Conservation (phyloP, 2,797 vertebrate genomes). For the Pampus argenteus region DNA sequence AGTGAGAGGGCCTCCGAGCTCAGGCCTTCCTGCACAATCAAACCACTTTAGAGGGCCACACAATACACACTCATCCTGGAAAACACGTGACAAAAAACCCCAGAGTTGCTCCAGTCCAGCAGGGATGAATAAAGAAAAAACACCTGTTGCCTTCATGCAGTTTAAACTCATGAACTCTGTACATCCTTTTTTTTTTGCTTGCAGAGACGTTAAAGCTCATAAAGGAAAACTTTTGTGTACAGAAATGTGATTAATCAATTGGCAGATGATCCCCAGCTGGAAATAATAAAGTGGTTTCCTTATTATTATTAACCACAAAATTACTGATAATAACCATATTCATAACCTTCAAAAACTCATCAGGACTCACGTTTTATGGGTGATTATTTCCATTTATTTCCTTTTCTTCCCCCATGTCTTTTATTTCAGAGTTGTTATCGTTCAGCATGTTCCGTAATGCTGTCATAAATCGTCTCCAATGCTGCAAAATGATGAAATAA, state of each 20-base stretch:
- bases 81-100: slow-evolving; percentile 38
- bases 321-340: slow-evolving; percentile 41
- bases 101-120: background rate
- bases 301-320: slow-evolving; percentile 57
- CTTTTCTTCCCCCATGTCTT: slow-evolving; percentile 14
- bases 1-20: slow-evolving; percentile 36
- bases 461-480: slow-evolving; percentile 72
- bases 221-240: background rate
- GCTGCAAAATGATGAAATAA: slow-evolving; percentile 71
- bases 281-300: slow-evolving; percentile 26
- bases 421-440: slow-evolving; percentile 67
- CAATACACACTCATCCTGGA: slow-evolving; percentile 35
- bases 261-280: slow-evolving; percentile 42
- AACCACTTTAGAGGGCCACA: slow-evolving; percentile 33
- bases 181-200: background rate
- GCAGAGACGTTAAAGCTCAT: background rate
- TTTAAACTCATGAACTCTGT: background rate
- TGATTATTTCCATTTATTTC: slow-evolving; percentile 37
- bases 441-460: slow-evolving; percentile 72
- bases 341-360: slow-evolving; percentile 41
- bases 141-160: slow-evolving; percentile 51
- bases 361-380: slow-evolving; percentile 23
- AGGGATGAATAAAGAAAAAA: slow-evolving; percentile 11
- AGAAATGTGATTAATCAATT: slow-evolving; percentile 22
- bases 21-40: slow-evolving; percentile 45